Evolutionary conservation across 2,888 invertebrate genomes (phyloP), one percentile per base, ranked within the genome.

Genomic region (Melanchra persicariae): DNA sequence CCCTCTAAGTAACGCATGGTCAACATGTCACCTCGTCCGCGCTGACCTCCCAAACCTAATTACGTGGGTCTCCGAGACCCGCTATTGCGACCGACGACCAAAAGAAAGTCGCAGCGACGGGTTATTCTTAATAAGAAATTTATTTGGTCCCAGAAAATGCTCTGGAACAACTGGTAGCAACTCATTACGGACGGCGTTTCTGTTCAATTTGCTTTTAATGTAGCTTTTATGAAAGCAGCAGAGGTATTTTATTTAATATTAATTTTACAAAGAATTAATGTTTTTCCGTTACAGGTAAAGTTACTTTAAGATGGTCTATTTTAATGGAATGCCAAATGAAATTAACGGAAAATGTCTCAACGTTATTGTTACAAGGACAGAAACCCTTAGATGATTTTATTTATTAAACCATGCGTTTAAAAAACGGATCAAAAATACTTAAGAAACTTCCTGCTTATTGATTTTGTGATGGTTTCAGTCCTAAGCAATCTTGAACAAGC

Each of bases 1-100:
- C 22, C 22, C 1, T 15, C 8, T 37, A 52, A 30, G 26, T 63
- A 67, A 81, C 67, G 69, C 72, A 61, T 78, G 85, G 83, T 80
- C 73, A 77, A 69, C 74, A 43, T 54, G 76, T 66, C 63, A 63
- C 66, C 67, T 71, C 59, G 60, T 30, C 57, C 65, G 54, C 61
- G 70, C 57, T 78, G 79, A 78, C 79, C 84, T 71, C 67, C 70
- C 71, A 81, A 86, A 86, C 75, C 74, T 86, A 86, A 86, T 86
- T 86, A 86, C 82, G 55, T 45, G 76, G 82, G 81, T 79, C 81
- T 54, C 67, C 55, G 57, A 55, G 76, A 81, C 83, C 79, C 74
- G 59, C 68, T 71, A 70, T 65, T 69, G 66, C 73, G 67, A 51
- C 66, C 30, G 54, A 52, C 54, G 61, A 73, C 78, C 73, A 83